Evolutionary conservation across 2,797 vertebrate genomes (phyloP).

Genomic region (Pangasius sanitwongsei): DNA sequence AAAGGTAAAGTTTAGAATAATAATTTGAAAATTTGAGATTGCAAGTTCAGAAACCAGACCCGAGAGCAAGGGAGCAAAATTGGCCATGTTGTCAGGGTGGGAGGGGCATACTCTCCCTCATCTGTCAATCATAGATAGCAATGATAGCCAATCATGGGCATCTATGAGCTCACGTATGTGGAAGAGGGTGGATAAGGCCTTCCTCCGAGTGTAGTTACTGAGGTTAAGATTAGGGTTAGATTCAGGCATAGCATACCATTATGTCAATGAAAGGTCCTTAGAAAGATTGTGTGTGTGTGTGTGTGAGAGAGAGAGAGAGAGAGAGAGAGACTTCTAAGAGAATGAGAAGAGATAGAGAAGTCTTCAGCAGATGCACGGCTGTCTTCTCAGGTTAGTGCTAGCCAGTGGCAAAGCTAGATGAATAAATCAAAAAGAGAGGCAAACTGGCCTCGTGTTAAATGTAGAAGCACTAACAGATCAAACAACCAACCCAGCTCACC

Average conservation of each 20-base stretch:
- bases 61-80: neutral
- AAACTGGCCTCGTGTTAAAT: constrained; percentile 85
- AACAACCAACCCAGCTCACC: constrained; percentile 80
- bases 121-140: neutral
- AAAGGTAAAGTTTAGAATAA: neutral
- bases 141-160: neutral
- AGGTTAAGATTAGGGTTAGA: neutral
- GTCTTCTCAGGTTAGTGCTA: constrained; percentile 73
- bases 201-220: neutral
- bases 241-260: neutral
- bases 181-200: neutral
- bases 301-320: constrained; percentile 24
- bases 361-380: constrained; percentile 64
- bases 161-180: neutral
- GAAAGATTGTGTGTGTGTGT: neutral
- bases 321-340: constrained; percentile 52
- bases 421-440: constrained; percentile 75
- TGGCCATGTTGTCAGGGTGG: neutral
- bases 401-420: constrained; percentile 66
- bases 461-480: constrained; percentile 89
- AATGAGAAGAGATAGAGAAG: constrained; percentile 63
- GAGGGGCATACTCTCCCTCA: neutral
- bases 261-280: neutral
- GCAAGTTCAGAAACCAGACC: neutral
- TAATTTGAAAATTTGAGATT: neutral